Evolutionary conservation across 2,797 vertebrate genomes (phyloP), one percentile per base, ranked within the genome.

Genomic region (Amniataba percoides): DNA sequence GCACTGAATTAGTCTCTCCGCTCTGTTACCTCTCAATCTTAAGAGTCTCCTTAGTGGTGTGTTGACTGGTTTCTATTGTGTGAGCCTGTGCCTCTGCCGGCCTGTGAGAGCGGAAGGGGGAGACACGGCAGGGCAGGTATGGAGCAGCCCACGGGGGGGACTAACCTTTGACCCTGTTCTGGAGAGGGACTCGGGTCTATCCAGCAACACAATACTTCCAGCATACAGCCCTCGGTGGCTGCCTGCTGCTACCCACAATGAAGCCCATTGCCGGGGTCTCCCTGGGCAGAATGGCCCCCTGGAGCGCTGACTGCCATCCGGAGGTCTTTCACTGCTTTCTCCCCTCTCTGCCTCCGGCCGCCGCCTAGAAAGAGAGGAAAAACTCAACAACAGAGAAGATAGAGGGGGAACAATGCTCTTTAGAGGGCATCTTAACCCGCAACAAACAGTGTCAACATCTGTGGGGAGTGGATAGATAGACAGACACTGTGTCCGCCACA

Each of bases 201-300:
- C 92, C 80, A 89, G 90, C 93, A 92, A 86, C 95, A 98, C 96
- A 97, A 97, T 97, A 94, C 95, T 92, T 70, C 88, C 90, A 91
- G 94, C 94, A 94, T 91, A 66, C 93, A 94, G 94, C 95, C 88
- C 84, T 93, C 87, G 73, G 89, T 91, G 93, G 95, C 96, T 96
- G 96, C 97, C 97, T 96, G 97, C 97, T 98, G 97, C 94, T 97
- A 87, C 12, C 93, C 93, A 98, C 96, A 98, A 98, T 95, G 91
- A 95, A 91, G 87, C 45, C 64, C 77, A 86, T 95, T 95, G 94
- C 94, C 57, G 45, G 89, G 89, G 95, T 94, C 92, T 89, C 95
- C 93, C 94, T 87, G 93, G 83, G 94, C 94, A 95, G 93, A 97
- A 97, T 96, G 94, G 92, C 92, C 94, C 94, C 95, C 85, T 53